A percentile compares a stretch with the other conserved stretches of the same genome.
These are phyloP conservation scores for Arctocebus calabarensis DNA, from an alignment of 2,797 vertebrate genomes.

Conservation along the genomic window DNA sequence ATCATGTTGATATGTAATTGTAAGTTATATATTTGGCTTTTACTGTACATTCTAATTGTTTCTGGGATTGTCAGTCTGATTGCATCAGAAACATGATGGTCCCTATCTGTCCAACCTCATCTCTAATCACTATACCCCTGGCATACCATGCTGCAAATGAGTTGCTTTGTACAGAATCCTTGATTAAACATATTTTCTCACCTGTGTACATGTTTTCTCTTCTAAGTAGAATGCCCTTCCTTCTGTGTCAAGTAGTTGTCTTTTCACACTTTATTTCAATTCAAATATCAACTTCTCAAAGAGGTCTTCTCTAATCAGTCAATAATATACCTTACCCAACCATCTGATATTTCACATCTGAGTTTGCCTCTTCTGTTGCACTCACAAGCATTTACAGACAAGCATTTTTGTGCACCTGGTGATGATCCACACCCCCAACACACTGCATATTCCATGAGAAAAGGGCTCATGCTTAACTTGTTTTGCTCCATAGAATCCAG, in stretches of 20 bases:
- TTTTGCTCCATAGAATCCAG: background rate
- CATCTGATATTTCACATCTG: background rate
- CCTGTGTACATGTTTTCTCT: background rate
- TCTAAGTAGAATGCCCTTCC: background rate
- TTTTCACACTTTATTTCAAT: background rate
- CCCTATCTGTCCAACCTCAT: background rate
- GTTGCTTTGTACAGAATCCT: background rate
- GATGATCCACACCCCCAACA: background rate
- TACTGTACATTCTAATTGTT: conserved; percentile 28
- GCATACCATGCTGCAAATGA: background rate
- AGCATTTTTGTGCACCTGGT: background rate
- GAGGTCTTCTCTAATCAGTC: background rate
- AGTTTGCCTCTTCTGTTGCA: background rate
- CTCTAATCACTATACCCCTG: background rate
- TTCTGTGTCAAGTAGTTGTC: background rate
- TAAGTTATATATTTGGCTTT: conserved; percentile 32
- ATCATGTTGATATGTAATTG: background rate
- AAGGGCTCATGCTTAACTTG: background rate
- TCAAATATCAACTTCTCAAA: background rate
- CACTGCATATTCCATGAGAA: background rate
- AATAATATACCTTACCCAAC: background rate
- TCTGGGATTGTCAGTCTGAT: background rate
- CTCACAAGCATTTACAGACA: background rate
- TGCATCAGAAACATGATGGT: background rate
- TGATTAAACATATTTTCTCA: background rate